Evolutionary conservation across 2,113 vertebrate genomes (phyloP).

Genomic region (Bucco capensis): DNA sequence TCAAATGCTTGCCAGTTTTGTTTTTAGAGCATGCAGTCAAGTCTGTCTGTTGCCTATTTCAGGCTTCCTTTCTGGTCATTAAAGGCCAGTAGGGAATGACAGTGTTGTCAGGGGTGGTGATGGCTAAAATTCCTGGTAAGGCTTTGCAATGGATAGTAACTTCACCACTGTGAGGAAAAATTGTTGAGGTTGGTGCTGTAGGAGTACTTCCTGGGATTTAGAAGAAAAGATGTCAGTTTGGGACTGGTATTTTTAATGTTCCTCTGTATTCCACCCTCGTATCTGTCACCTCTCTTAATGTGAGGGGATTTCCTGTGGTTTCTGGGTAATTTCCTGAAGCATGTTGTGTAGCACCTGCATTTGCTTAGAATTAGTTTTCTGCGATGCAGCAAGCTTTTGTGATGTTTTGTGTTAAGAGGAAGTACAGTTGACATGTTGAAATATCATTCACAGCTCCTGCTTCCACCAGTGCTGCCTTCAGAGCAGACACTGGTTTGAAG

Average conservation of each 20-base stretch:
- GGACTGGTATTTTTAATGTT: background rate
- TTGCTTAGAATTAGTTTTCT: background rate
- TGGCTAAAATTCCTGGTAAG: no score
- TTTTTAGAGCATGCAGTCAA: background rate
- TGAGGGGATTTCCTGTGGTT: background rate
- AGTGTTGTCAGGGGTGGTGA: no score
- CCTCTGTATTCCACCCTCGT: background rate
- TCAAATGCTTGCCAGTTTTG: background rate
- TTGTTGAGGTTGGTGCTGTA: rapidly evolving
- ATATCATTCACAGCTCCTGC: rapidly evolving
- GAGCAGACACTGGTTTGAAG: background rate
- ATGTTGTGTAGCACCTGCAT: background rate
- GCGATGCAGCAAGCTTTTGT: background rate
- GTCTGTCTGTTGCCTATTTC: no score
- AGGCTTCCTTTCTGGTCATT: no score
- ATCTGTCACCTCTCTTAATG: background rate
- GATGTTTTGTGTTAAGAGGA: background rate
- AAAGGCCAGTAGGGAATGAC: no score
- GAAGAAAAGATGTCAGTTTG: background rate
- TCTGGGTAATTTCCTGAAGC: background rate
- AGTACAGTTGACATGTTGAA: background rate
- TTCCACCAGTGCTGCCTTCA: rapidly evolving
- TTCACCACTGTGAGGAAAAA: background rate
- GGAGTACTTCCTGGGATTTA: background rate
- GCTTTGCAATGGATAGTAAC: no score